A percentile compares a stretch with the other conserved stretches of the same genome.
phyloP scores from a whole-genome alignment of 2,888 invertebrate species.

The Girardia tigrina region DNA sequence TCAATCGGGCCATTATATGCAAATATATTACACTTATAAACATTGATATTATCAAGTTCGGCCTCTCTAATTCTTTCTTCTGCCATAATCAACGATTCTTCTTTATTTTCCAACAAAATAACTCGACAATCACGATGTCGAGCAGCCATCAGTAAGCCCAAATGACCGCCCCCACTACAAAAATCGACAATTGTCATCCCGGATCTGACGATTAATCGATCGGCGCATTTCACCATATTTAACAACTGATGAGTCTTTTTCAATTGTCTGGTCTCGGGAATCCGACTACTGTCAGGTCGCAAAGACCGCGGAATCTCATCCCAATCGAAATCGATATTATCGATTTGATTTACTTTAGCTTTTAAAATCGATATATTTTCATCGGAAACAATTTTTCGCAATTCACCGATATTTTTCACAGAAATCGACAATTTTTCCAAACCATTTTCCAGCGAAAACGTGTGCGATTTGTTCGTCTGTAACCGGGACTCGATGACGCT shows the following conservation, averaged over 20 bases:
- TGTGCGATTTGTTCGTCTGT: background rate
- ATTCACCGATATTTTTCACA: constrained; percentile 19
- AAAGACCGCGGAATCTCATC: constrained; percentile 15
- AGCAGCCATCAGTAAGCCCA: constrained; percentile 70
- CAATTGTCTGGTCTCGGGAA: constrained; percentile 62
- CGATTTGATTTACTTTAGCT: background rate
- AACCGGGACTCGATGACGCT: background rate
- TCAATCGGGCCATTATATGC: constrained; percentile 67
- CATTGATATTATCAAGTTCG: constrained; percentile 61
- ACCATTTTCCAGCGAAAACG: constrained; percentile 5
- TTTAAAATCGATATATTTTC: background rate
- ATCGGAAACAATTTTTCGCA: background rate
- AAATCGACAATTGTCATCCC: constrained; percentile 72
- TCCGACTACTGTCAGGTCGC: constrained; percentile 48
- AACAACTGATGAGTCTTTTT: constrained; percentile 74
- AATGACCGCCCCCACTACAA: constrained; percentile 81
- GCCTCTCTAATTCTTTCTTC: constrained; percentile 59
- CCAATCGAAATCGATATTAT: constrained; percentile 25
- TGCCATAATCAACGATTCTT: constrained; percentile 66
- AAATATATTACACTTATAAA: constrained; percentile 75
- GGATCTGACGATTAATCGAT: constrained; percentile 58
- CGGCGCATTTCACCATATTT: constrained; percentile 64
- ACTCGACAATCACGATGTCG: constrained; percentile 63
- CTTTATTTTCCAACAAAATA: constrained; percentile 76
- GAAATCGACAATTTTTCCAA: background rate